Evolutionary conservation across 2,113 vertebrate species (phyloP), one percentile per base, ranked within the genome.

Genomic region (Heptranchias perlo): DNA sequence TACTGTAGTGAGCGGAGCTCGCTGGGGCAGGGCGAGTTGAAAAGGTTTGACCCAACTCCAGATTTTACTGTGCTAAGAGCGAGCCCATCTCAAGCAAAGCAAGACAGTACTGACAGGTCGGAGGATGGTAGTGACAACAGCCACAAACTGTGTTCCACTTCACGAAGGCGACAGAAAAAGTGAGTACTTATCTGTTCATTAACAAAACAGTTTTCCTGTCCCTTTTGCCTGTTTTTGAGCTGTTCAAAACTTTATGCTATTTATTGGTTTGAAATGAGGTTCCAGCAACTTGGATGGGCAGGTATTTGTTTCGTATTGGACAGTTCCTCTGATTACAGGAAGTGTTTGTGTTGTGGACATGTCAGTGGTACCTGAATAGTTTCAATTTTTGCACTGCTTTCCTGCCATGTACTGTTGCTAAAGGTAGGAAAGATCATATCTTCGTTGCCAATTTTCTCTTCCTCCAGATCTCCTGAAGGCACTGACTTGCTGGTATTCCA

Each of bases 11-110:
- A 98, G 94, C 97, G 98, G 94, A 98, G 98, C 97, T 98, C 98
- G 35, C 97, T 99, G 97, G 99, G 99, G 96, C 99, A 99, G 98
- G 99, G 99, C 82, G 98, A 98, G 96, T 97, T 99, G 96, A 98
- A 98, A 96, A 98, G 98, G 92, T 99, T 99, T 62, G 97, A 98
- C 96, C 98, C 99, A 8, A 99, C 99, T 0, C 98, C 98, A 16
- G 99, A 98, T 96, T 99, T 98, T 96, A 97, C 98, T 96, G 98
- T 97, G 73, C 97, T 97, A 3, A 97, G 98, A 97, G 97, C 97
- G 96, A 98, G 97, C 93, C 98, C 98, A 97, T 97, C 98, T 97
- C 97, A 98, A 95, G 98, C 96, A 97, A 98, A 98, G 96, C 98
- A 97, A 67, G 97, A 98, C 96, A 96, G 97, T 96, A 98, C 98